Base-by-base conservation (phyloP, 2,888 invertebrate species). In the Scrobipalpa atriplicella region DNA sequence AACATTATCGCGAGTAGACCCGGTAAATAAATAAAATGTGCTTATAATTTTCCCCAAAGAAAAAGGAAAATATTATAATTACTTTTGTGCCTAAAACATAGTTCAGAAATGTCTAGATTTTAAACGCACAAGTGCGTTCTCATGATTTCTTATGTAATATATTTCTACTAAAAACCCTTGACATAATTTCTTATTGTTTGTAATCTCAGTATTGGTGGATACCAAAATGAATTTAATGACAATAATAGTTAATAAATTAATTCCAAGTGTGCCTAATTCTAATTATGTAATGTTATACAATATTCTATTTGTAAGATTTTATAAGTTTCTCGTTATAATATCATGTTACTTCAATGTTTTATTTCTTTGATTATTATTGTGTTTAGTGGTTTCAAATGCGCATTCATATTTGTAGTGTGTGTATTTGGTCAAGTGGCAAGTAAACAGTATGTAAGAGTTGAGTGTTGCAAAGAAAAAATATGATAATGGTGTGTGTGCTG, bases 211-310 rank as follows among this genome's bases (percentile, higher is more conserved):
- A 62, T 62, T 43, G 41, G 62, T 62, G 1, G 13, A 62, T 62
- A 18, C 43, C 41, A 62, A 62, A 61, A 43, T 62, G 43, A 62
- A 62, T 62, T 43, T 43, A 16, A 16, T 38, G 38, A 60, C 47
- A 47, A 43, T 43, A 13, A 43, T 47, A 47, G 16, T 16, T 47
- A 16, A 47, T 16, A 47, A 47, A 47, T 47, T 47, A 47, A 16
- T 47, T n/a, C 47, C 47, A n/a, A 16, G 29, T 29, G 29, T 29
- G 29, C 29, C 29, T 47, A 16, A 47, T 47, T 16, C n/a, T 47
- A n/a, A 47, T 47, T 47, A 47, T 47, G 47, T 47, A 47, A 47
- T 16, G 29, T 43, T 11, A 43, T 13, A 43, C 43, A 13, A 16
- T 43, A n/a, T 43, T 43, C n/a, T 47, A 47, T 47, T 47, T 47